Evolutionary conservation across 2,113 vertebrate genomes (phyloP), one percentile per base, ranked within the genome.

Genomic region (Castor canadensis): DNA sequence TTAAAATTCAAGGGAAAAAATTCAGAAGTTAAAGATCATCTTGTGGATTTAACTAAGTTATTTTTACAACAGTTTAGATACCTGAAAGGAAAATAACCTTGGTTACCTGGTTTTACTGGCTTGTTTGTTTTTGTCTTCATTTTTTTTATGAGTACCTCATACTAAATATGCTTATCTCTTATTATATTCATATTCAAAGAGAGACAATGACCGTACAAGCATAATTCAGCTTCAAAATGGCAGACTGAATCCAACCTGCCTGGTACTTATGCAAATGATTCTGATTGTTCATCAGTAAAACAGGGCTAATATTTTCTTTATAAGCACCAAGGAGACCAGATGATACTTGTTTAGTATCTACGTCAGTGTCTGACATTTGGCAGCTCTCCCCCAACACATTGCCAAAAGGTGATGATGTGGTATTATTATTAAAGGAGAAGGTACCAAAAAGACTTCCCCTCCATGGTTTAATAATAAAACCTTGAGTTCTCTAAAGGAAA

Each of bases 401-500:
- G 6, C 56, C 35, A 62, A 49, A 96, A 32, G 22, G 5, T 87
- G 26, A 17, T 71, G 38, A 16, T 43, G 24, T 43, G 12, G 5
- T 82, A 75, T 45, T 71, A 9, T 49, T 84, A 10, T 75, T 72
- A 54, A 76, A 66, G 24, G 7, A 47, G 76, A 95, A 82, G 69
- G 9, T 62, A 5, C 15, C 20, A 47, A 28, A 95, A 88, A 88
- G 52, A 13, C 52, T 90, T 92, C 2, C 26, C 7, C 10, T 5
- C 83, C 89, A 28, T 54, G 11, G 22, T 83, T 58, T 72, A 66
- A 94, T 54, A 94, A 75, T 86, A 79, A 93, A 45, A 76, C 0
- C 20, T 0, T 49, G 24, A 56, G 19, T 77, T 76, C n/a, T 77
- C 87, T 43, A 77, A 95, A 95, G 69, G 47, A 86, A 93, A 95